Base-by-base conservation (phyloP, 2,113 vertebrate genomes). In the Corythornis madagascariensis region DNA sequence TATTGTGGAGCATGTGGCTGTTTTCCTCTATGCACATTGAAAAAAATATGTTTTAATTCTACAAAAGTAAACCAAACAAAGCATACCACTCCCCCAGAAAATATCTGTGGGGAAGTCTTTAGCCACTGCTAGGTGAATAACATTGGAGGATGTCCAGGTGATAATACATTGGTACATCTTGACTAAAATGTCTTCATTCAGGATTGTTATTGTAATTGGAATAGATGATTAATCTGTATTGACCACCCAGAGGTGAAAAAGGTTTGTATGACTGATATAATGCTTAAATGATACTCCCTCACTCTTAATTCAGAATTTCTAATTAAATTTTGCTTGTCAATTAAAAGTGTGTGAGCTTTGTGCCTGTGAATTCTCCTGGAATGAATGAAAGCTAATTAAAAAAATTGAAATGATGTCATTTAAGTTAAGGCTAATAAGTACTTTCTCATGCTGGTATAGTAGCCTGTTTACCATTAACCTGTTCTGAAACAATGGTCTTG, bases 331-430 rank as follows among this genome's bases (percentile, higher is more conserved):
- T 0, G 0, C 65, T 86, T 87, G 40, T 83, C 31, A 73, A 18
- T 14, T 76, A 18, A 83, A 63, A 31, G 8, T 25, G 12, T 84
- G 69, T 64, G 33, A 87, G 59, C 25, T 79, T 42, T 50, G 7
- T 89, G 55, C 33, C 73, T 64, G 48, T 80, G 65, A 28, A 55
- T 86, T 89, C 74, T 55, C 17, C 65, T 92, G 77, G n/a, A 85
- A 50, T 55, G 43, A 85, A 31, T 45, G 31, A 77, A 88, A 66
- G 19, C 11, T 40, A 63, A 76, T 21, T 7, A 28, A 83, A 83
- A 75, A 71, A 66, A 38, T 38, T 52, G 28, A 76, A 69, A 84
- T 33, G 18, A 9, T 18, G 18, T 81, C 14, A 48, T 85, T 79
- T 79, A 84, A 79, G 61, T 88, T 72, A 69, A 75, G 38, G 56